A percentile compares a stretch with the other conserved stretches of the same genome.
These are phyloP conservation scores for Cichladusa arquata DNA, from an alignment of 2,113 vertebrate species.

Conservation along the genomic window DNA sequence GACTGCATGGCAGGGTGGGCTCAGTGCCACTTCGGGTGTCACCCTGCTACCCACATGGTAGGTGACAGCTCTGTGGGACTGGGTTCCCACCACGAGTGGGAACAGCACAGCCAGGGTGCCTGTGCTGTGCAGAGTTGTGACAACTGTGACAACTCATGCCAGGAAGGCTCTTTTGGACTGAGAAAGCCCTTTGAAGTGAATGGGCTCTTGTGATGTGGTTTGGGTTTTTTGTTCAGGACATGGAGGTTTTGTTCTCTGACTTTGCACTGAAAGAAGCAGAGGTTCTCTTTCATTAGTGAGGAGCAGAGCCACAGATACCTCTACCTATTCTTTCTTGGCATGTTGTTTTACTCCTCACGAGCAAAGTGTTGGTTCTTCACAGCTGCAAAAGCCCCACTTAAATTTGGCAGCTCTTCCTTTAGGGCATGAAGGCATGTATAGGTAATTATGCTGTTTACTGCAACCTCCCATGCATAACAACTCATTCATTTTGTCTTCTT, in stretches of 20 bases:
- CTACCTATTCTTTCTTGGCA: neutral
- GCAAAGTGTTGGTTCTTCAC: neutral
- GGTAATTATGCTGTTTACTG: neutral
- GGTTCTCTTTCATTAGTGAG: neutral
- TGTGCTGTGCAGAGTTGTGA: accelerated
- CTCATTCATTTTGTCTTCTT: neutral
- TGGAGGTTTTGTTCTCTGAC: neutral
- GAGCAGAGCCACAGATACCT: neutral
- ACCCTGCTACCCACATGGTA: accelerated
- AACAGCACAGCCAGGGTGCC: neutral
- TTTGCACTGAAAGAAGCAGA: neutral
- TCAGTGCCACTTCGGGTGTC: accelerated
- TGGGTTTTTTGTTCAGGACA: neutral
- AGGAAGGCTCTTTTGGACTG: neutral
- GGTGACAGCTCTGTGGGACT: neutral
- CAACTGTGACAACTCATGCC: accelerated
- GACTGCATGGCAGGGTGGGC: accelerated
- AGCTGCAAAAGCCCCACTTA: neutral
- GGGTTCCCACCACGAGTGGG: accelerated
- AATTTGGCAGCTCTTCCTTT: neutral
- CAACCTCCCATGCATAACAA: neutral
- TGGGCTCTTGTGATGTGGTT: neutral
- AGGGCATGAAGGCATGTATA: neutral
- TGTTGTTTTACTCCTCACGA: neutral
- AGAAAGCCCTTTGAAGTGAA: neutral